Conservation (phyloP, 2,888 invertebrate genomes). For the Rutpela maculata region DNA sequence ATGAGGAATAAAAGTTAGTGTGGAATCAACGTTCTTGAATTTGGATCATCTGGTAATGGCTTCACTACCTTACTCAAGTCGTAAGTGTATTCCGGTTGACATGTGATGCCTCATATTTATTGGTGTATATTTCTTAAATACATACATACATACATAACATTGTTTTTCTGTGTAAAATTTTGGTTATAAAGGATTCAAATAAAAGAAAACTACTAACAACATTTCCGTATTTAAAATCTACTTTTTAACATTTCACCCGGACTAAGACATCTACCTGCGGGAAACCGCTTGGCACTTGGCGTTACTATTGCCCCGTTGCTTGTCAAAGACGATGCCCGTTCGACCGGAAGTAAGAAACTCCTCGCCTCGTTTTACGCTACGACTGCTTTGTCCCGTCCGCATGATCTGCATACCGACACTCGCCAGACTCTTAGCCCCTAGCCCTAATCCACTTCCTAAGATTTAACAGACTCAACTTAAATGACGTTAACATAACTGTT, state of each 20-base stretch:
- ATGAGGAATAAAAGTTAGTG: no score
- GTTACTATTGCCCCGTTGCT: constrained; percentile 53
- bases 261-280: constrained; percentile 56
- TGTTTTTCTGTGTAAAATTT: no score
- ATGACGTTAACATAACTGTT: constrained; percentile 38
- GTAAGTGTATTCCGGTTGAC: no score
- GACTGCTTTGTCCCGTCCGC: constrained; percentile 61
- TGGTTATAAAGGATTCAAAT: no score
- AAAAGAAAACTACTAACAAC: no score
- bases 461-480: constrained; percentile 38
- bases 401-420: constrained; percentile 64
- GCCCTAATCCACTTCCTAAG: constrained; percentile 40
- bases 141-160: no score
- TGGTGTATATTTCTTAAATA: no score
- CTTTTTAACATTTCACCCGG: background rate
- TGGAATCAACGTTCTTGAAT: no score
- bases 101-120: no score
- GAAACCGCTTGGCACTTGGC: constrained; percentile 57
- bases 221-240: background rate
- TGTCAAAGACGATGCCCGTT: constrained; percentile 61
- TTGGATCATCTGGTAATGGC: no score
- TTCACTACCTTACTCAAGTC: no score
- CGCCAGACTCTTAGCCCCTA: constrained; percentile 18
- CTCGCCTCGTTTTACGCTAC: constrained; percentile 63
- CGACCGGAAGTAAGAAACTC: constrained; percentile 66